phyloP scores from a whole-genome alignment of 2,888 invertebrate genomes.

The Argyresthia albistria region DNA sequence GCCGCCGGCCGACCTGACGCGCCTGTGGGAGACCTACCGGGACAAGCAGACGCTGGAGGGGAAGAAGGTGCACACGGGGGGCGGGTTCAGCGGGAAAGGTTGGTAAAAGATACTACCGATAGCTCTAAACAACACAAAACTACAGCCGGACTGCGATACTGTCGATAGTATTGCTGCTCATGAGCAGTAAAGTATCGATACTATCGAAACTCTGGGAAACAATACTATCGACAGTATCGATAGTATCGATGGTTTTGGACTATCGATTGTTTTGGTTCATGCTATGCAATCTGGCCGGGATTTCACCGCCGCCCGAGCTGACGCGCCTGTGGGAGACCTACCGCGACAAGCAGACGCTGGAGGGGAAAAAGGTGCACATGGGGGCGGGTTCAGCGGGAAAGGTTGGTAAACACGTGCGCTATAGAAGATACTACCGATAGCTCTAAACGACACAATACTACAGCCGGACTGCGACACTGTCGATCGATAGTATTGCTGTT shows the following conservation, averaged over 20 bases:
- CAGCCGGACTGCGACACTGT: too few species aligned
- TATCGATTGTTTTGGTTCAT: too few species aligned
- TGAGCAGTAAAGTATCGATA: too few species aligned
- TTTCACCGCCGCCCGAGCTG: slow-evolving; percentile 83
- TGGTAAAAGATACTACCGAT: too few species aligned
- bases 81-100: slow-evolving; percentile 89
- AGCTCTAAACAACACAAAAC: slow-evolving; percentile 41
- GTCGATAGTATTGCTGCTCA: too few species aligned
- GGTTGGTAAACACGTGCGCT: too few species aligned
- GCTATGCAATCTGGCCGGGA: slow-evolving; percentile 87
- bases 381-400: slow-evolving; percentile 95
- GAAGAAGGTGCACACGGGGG: slow-evolving; percentile 92
- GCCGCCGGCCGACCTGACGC: slow-evolving; percentile 84
- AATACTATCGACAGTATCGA: too few species aligned
- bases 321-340: slow-evolving; percentile 89
- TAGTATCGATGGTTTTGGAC: too few species aligned
- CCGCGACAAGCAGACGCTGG: slow-evolving; percentile 90
- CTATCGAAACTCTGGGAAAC: too few species aligned
- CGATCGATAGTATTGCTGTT: too few species aligned
- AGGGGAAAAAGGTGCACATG: slow-evolving; percentile 91
- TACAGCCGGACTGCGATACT: too few species aligned
- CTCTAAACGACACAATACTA: slow-evolving; percentile 46
- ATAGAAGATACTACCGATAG: too few species aligned
- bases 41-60: slow-evolving; percentile 91
- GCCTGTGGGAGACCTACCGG: slow-evolving; percentile 92